Base-by-base conservation (phyloP, 2,888 invertebrate species). In the Thera britannica region DNA sequence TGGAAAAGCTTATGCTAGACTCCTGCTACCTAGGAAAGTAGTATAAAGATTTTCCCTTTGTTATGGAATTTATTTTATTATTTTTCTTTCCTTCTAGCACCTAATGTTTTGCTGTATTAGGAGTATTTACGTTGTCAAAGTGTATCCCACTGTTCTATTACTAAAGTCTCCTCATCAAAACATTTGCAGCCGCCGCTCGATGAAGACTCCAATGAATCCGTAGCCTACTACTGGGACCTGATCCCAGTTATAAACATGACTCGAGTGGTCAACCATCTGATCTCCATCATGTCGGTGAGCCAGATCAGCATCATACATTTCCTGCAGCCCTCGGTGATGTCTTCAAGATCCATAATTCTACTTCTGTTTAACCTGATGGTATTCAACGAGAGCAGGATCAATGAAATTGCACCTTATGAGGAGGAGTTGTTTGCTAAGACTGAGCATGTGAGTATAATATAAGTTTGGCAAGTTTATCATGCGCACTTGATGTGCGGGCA, bases 201-300 rank as follows among this genome's bases (percentile, higher is more conserved):
- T 71, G 88, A 88, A 58, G 76, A 69, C 2, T 74, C 80, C 2
- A 90, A 87, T 36, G 88, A 90, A n/a, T 87, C 90, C 62, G 79
- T 81, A 0, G 58, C 74, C 0, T 92, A 92, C 76, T 93, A 92
- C 73, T 82, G 86, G 82, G 93, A 93, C 65, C 76, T 93, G 0
- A 67, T 92, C 0, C 92, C 93, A 0, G 82, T 92, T 0, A 89
- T 93, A 59, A 92, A 93, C 75, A 82, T 87, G 79, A 89, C 85
- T 0, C 81, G 92, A 11, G 84, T 90, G 0, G 78, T 88, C 35
- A 91, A 90, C 70, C 83, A 90, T 58, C 58, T 91, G 2, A 73
- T 88, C 0, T 79, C 84, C 0, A 75, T 79, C 2, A 82, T 84
- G 77, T 86, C 86, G 0, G 75, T 81, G 2, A 73, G 75, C 0